Percentiles rank a stretch among this genome's conserved stretches.
phyloP scores from a whole-genome alignment of 2,113 vertebrate species.

The Oriolus oriolus region DNA sequence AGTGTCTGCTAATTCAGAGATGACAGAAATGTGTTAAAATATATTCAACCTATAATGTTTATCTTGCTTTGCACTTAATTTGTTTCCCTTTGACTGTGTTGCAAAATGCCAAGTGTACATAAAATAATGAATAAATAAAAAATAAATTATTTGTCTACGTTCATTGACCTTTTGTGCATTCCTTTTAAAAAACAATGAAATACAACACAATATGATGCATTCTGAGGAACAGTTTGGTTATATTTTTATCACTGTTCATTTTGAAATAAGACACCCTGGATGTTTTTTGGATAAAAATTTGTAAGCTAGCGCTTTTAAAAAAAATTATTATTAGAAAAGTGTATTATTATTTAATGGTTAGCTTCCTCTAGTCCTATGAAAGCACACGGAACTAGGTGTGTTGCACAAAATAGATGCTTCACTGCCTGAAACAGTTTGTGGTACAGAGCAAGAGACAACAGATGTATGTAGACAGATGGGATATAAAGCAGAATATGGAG shows the following conservation, averaged over 20 bases:
- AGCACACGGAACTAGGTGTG: neutral
- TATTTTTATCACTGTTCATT: conserved; percentile 30
- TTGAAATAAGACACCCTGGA: neutral
- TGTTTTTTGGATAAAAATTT: neutral
- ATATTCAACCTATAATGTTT: neutral
- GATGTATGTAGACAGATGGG: neutral
- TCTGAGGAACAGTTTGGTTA: neutral
- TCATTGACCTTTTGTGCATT: conserved; percentile 23
- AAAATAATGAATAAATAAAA: conserved; percentile 40
- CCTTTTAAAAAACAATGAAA: neutral
- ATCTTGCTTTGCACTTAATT: conserved; percentile 15
- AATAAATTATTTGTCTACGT: conserved; percentile 32
- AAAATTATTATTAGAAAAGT: neutral
- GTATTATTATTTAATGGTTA: neutral
- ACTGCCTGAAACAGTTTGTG: neutral
- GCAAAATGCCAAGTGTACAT: conserved; percentile 7
- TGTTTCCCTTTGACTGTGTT: conserved; percentile 26
- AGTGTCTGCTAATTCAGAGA: neutral
- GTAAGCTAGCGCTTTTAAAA: neutral
- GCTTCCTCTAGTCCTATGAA: neutral
- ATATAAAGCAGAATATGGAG: neutral
- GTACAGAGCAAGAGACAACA: neutral
- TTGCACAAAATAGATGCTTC: neutral
- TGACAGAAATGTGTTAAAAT: conserved; percentile 9
- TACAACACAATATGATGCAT: neutral